phyloP scores from a whole-genome alignment of 1,140 invertebrate species.

The Aphelinus certus region DNA sequence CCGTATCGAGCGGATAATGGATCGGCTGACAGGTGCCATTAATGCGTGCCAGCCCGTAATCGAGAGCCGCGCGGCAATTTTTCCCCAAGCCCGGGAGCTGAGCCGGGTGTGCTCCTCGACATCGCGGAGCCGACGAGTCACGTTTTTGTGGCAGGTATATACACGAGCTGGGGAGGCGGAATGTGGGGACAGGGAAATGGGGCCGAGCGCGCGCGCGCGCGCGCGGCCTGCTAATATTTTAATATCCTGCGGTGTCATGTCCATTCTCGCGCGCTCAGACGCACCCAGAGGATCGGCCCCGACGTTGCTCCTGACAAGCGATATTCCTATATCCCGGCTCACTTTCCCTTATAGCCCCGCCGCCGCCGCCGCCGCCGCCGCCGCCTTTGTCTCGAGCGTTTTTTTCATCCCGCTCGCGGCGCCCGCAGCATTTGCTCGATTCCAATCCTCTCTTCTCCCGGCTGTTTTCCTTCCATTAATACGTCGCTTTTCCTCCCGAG shows the following conservation, averaged over 20 bases:
- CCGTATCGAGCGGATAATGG: conserved; percentile 5
- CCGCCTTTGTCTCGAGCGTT: conserved; percentile 20
- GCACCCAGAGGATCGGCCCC: neutral
- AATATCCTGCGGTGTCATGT: conserved; percentile 58
- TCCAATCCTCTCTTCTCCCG: conserved; percentile 20
- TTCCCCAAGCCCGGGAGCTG: neutral
- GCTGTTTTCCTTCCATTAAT: neutral
- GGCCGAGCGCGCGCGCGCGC: conserved; percentile 28
- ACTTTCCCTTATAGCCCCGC: neutral
- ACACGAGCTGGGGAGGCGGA: neutral
- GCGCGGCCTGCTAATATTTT: conserved; percentile 49
- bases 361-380: no score
- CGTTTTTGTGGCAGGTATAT: conserved; percentile 48
- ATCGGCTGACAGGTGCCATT: conserved; percentile 37
- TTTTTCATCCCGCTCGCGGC: neutral
- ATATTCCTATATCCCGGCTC: neutral
- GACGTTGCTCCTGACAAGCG: neutral
- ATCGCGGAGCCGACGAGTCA: conserved; percentile 39
- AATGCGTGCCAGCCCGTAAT: conserved; percentile 20
- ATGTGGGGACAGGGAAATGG: conserved; percentile 14
- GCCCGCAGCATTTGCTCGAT: neutral
- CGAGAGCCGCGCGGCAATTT: conserved; percentile 32
- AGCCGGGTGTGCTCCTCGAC: neutral
- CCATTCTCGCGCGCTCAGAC: conserved; percentile 43
- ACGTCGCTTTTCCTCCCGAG: neutral